phyloP scores from a whole-genome alignment of 2,888 invertebrate genomes.

The Athalia rosae region DNA sequence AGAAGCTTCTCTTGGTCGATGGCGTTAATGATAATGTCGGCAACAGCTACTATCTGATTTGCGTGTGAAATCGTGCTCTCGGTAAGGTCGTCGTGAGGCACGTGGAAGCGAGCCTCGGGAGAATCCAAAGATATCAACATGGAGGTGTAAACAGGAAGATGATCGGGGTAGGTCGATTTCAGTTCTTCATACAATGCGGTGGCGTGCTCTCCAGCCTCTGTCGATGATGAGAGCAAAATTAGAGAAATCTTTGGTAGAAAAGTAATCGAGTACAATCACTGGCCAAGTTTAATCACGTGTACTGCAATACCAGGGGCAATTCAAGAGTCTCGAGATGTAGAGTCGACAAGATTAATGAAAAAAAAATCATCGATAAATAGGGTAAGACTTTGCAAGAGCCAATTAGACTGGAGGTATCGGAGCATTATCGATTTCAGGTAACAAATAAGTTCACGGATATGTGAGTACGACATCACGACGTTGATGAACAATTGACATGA shows the following conservation, averaged over 20 bases:
- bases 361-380: not conserved
- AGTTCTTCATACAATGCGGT: constrained; percentile 86
- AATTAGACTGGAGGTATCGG: too few species aligned
- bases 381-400: not conserved
- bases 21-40: constrained; percentile 81
- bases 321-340: too few species aligned
- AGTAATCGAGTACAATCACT: not conserved
- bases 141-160: constrained; percentile 85
- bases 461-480: not conserved
- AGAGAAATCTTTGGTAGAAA: not conserved
- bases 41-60: constrained; percentile 78
- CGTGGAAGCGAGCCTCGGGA: constrained; percentile 73
- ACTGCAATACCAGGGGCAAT: too few species aligned
- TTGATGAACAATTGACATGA: not conserved
- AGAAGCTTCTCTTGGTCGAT: constrained; percentile 88
- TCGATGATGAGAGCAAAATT: constrained; percentile 45
- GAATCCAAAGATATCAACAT: constrained; percentile 87
- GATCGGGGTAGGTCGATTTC: constrained; percentile 82
- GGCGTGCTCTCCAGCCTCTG: constrained; percentile 80
- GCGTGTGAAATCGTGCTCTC: constrained; percentile 68
- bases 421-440: too few species aligned
- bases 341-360: not conserved
- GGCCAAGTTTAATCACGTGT: not conserved
- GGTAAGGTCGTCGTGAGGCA: constrained; percentile 71
- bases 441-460: not conserved